Conservation (phyloP, 92 coral and sea anemone genomes). For the Chrysogorgia sp. region DNA sequence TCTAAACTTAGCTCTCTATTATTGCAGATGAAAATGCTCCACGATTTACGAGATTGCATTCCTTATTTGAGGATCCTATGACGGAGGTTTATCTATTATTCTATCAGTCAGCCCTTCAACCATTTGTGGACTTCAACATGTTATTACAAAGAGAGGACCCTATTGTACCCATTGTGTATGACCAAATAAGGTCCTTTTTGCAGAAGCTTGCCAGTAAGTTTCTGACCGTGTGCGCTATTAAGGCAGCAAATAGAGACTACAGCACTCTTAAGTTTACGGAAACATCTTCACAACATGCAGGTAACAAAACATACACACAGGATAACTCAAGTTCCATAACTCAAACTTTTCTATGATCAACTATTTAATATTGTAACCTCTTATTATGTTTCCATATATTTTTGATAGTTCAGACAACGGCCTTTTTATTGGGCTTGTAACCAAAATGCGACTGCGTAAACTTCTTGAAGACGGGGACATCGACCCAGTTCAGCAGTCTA, state of each 20-base stretch:
- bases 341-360: too few relatives aligned
- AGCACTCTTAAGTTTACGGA: background rate
- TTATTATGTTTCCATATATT: background rate
- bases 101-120: constrained; percentile 50
- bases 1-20: background rate
- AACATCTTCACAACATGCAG: background rate
- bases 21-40: background rate
- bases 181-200: background rate
- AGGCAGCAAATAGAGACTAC: constrained; percentile 11
- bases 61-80: constrained; percentile 7
- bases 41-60: background rate
- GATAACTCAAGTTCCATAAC: too few relatives aligned
- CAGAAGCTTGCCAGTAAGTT: background rate
- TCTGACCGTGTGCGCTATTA: background rate
- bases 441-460: constrained; percentile 47
- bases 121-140: background rate
- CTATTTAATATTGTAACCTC: too few relatives aligned
- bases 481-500: constrained; percentile 40
- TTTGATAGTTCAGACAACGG: background rate
- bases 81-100: constrained; percentile 51
- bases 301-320: background rate
- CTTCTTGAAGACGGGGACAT: constrained; percentile 46
- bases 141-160: background rate
- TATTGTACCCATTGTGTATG: constrained; percentile 4
- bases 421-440: background rate